Evolutionary conservation across 2,888 invertebrate species (phyloP).

Genomic region (Thumatha senex): DNA sequence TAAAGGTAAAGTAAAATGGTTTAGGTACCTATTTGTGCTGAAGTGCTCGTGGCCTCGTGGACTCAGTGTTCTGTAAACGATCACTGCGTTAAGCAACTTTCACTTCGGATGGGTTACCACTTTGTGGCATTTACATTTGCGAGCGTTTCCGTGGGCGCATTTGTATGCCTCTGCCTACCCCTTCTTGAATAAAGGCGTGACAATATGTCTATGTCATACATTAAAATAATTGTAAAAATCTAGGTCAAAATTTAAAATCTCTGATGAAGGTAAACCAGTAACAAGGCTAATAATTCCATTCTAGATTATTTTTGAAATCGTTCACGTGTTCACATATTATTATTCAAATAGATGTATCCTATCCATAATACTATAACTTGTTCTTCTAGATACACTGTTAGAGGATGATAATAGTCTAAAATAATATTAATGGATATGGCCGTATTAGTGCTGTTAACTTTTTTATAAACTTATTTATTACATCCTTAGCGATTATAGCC

Average conservation of each 20-base stretch:
- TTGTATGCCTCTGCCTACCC: too few relatives aligned
- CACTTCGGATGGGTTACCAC: too few relatives aligned
- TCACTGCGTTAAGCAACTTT: neutral
- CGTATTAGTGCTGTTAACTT: conserved; percentile 42
- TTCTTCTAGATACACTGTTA: conserved; percentile 28
- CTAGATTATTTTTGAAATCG: neutral
- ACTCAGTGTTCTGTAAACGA: too few relatives aligned
- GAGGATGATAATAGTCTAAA: conserved; percentile 47
- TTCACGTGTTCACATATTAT: conserved; percentile 9
- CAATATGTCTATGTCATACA: too few relatives aligned
- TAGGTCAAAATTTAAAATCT: neutral
- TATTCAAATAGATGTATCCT: conserved; percentile 9
- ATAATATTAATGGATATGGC: conserved; percentile 40
- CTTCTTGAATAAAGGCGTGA: too few relatives aligned
- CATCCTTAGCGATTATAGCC: conserved; percentile 21
- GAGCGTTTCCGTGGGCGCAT: too few relatives aligned
- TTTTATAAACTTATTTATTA: conserved; percentile 50
- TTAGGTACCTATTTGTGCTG: too few relatives aligned
- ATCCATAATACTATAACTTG: conserved; percentile 26
- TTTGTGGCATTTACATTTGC: too few relatives aligned
- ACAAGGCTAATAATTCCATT: neutral
- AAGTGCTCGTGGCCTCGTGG: too few relatives aligned
- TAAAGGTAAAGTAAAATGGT: too few relatives aligned
- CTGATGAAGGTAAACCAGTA: neutral
- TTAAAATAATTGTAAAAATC: neutral